phyloP scores from a whole-genome alignment of 2,797 vertebrate species.

The Karalla daura region DNA sequence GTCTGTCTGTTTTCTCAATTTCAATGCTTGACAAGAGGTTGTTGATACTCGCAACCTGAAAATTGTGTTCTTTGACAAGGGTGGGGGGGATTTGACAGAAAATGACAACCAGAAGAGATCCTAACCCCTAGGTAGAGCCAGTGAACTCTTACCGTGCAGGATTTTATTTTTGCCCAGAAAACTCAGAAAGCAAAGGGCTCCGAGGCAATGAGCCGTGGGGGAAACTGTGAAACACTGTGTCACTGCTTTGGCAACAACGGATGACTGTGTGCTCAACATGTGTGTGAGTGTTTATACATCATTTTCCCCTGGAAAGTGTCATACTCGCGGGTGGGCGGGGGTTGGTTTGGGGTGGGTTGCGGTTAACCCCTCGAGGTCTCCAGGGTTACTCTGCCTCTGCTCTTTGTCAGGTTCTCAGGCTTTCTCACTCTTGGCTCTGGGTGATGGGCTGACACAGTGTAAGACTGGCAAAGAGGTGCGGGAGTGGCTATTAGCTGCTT shows the following conservation, averaged over 20 bases:
- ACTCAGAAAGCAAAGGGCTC: slow-evolving; percentile 22
- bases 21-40: slow-evolving; percentile 16
- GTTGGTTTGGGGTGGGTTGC: slow-evolving; percentile 75
- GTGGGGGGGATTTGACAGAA: slow-evolving; percentile 17
- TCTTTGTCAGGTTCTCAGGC: slow-evolving; percentile 69
- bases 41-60: slow-evolving; percentile 29
- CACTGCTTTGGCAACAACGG: slow-evolving; percentile 66
- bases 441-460: slow-evolving; percentile 50
- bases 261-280: slow-evolving; percentile 68
- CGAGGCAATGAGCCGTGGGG: slow-evolving; percentile 21
- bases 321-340: slow-evolving; percentile 63
- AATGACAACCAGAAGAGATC: slow-evolving; percentile 31
- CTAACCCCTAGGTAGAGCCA: slow-evolving; percentile 23
- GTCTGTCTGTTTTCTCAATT: slow-evolving; percentile 25
- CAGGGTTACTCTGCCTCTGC: slow-evolving; percentile 68
- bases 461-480: slow-evolving; percentile 47
- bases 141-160: slow-evolving; percentile 25
- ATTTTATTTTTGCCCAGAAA: slow-evolving; percentile 39
- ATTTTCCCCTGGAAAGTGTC: slow-evolving; percentile 81
- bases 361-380: slow-evolving; percentile 73
- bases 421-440: slow-evolving; percentile 51
- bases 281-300: slow-evolving; percentile 77
- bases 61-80: slow-evolving; percentile 2
- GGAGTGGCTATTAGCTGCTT: slow-evolving; percentile 66
- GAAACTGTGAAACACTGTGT: slow-evolving; percentile 60